Conservation (phyloP, 2,888 invertebrate genomes). For the Conistra vaccinii region DNA sequence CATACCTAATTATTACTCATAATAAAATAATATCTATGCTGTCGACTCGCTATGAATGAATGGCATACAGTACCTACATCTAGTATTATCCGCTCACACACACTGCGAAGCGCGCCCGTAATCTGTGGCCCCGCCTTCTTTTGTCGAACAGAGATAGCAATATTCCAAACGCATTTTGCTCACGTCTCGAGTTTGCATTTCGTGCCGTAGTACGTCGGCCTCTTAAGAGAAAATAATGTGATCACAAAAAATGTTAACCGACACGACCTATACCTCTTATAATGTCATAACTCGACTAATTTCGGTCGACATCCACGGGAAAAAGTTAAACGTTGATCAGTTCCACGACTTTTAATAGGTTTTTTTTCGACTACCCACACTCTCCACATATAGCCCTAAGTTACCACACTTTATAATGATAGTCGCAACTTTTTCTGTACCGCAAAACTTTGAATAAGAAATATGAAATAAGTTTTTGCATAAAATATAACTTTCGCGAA, state of each 20-base stretch:
- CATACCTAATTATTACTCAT: too few relatives aligned
- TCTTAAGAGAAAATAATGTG: neutral
- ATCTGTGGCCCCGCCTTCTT: too few relatives aligned
- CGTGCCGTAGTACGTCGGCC: too few relatives aligned
- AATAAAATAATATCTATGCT: too few relatives aligned
- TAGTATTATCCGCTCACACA: too few relatives aligned
- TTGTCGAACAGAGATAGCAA: too few relatives aligned
- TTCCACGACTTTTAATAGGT: conserved; percentile 53
- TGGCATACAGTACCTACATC: too few relatives aligned
- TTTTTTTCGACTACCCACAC: conserved; percentile 49
- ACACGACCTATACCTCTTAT: neutral
- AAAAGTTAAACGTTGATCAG: conserved; percentile 45
- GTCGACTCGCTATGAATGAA: too few relatives aligned
- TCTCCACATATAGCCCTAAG: conserved; percentile 42
- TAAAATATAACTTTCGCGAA: conserved; percentile 84
- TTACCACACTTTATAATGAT: conserved; percentile 54
- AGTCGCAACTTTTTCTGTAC: conserved; percentile 67
- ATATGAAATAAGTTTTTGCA: conserved; percentile 86
- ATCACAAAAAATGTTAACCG: neutral
- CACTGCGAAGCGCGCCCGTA: too few relatives aligned
- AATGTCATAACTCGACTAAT: conserved; percentile 14
- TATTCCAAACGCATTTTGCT: too few relatives aligned
- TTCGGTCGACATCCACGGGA: neutral
- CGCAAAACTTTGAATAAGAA: conserved; percentile 82
- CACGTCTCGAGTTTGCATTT: too few relatives aligned